Evolutionary conservation across 2,113 vertebrate species (phyloP), one percentile per base, ranked within the genome.

Genomic region (Austrofundulus limnaeus): DNA sequence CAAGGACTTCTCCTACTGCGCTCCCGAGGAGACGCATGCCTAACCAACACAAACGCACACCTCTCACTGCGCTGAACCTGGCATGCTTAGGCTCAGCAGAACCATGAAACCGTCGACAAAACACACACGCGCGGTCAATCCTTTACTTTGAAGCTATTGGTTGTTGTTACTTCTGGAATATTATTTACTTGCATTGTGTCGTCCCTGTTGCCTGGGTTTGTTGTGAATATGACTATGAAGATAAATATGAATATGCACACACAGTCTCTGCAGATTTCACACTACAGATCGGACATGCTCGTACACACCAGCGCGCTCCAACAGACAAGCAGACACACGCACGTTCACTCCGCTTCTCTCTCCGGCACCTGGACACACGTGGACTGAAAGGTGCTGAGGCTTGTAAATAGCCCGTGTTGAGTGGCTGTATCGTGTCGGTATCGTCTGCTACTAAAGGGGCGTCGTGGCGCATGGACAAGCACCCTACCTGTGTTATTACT

Each of bases 1-100:
- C 90, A 98, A 98, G 88, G 96, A 96, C 53, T 99, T 98, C 92
- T 98, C 97, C 72, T 99, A 97, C 91, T 96, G 96, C 85, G 95
- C 89, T 39, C 89, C 95, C 2, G 96, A 97, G 88, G 95, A 98
- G 81, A 90, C 94, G 39, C 91, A 95, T 78, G 92, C 94, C 86
- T 98, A 94, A 94, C 87, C 56, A n/a, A n/a, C n/a, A 66, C 60
- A 47, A 61, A 45, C 59, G 56, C 62, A 66, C 59, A 47, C 49
- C 20, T 47, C 70, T 68, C 42, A 64, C 31, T 51, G 37, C 62
- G 64, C n/a, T 54, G 64, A 65, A 72, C 37, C 55, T 20, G 17
- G 39, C 70, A 71, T 43, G 37, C 71, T 57, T 50, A 84, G 56
- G 63, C 66, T 61, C 28, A 62, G 38, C 59, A 75, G 66, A 68